Conservation (phyloP, 2,888 invertebrate genomes). For the Coenonympha glycerion region DNA sequence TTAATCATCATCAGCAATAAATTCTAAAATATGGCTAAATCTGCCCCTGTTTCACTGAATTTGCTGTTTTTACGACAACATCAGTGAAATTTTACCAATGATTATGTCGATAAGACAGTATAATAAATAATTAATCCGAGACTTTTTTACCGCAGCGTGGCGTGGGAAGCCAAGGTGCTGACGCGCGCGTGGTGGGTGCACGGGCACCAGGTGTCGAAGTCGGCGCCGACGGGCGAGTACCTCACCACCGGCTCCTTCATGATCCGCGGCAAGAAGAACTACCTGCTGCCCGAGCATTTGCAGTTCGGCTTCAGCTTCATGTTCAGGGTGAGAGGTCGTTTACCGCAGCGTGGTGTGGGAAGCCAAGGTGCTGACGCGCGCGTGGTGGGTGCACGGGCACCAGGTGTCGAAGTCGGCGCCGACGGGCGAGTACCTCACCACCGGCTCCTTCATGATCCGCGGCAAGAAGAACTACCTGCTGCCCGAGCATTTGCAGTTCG, state of each 20-base stretch:
- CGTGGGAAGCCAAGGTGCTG: conserved; percentile 98
- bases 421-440: conserved; percentile 96
- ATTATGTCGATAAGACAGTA: too few species aligned
- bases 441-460: conserved; percentile 97
- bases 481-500: conserved; percentile 94
- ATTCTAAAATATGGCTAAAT: too few species aligned
- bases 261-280: conserved; percentile 98
- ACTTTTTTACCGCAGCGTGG: conserved; percentile 80
- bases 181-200: conserved; percentile 98
- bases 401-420: conserved; percentile 99
- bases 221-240: conserved; percentile 98
- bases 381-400: conserved; percentile 97
- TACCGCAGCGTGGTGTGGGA: conserved; percentile 95
- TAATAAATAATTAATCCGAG: too few species aligned
- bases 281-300: conserved; percentile 93
- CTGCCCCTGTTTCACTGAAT: too few species aligned
- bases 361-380: conserved; percentile 94
- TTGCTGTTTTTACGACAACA: too few species aligned
- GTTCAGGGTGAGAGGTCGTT: conserved; percentile 78
- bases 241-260: conserved; percentile 97
- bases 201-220: conserved; percentile 96
- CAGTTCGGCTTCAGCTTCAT: conserved; percentile 95
- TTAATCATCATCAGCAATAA: too few species aligned
- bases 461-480: conserved; percentile 98
- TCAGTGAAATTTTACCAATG: too few species aligned